Evolutionary conservation across 2,888 invertebrate genomes (phyloP).

Genomic region (Spialia ferax): DNA sequence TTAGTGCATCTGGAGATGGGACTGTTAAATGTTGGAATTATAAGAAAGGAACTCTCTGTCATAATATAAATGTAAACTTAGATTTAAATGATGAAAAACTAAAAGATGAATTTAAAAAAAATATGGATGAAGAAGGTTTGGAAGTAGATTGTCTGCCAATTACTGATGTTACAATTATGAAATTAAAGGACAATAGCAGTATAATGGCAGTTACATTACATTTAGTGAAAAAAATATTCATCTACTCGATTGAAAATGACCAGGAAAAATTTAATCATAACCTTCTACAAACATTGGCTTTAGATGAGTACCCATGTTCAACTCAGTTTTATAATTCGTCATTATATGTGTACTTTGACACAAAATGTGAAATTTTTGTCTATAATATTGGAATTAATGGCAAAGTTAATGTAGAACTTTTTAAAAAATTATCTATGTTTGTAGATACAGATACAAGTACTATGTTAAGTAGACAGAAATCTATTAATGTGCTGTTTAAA

Average conservation of each 20-base stretch:
- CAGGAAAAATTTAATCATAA: slow-evolving; percentile 62
- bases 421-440: slow-evolving; percentile 61
- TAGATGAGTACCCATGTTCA: slow-evolving; percentile 75
- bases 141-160: slow-evolving; percentile 85
- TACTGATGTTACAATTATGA: slow-evolving; percentile 70
- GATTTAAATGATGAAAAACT: slow-evolving; percentile 70
- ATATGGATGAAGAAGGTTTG: slow-evolving; percentile 85
- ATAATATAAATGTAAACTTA: slow-evolving; percentile 74
- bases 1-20: slow-evolving; percentile 93
- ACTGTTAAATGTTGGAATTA: slow-evolving; percentile 92
- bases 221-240: slow-evolving; percentile 76
- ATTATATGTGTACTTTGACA: slow-evolving; percentile 72
- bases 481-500: slow-evolving; percentile 89
- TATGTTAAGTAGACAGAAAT: slow-evolving; percentile 54
- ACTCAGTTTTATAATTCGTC: slow-evolving; percentile 63
- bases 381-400: slow-evolving; percentile 62
- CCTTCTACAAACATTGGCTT: slow-evolving; percentile 64
- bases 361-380: slow-evolving; percentile 61
- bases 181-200: slow-evolving; percentile 66
- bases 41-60: slow-evolving; percentile 84
- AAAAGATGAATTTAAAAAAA: slow-evolving; percentile 75
- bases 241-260: slow-evolving; percentile 69
- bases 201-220: slow-evolving; percentile 83
- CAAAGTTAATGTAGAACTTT: slow-evolving; percentile 51
- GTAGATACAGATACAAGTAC: slow-evolving; percentile 43